Evolutionary conservation across 2,113 vertebrate genomes (phyloP), one percentile per base, ranked within the genome.

Genomic region (Archocentrus centrarchus): DNA sequence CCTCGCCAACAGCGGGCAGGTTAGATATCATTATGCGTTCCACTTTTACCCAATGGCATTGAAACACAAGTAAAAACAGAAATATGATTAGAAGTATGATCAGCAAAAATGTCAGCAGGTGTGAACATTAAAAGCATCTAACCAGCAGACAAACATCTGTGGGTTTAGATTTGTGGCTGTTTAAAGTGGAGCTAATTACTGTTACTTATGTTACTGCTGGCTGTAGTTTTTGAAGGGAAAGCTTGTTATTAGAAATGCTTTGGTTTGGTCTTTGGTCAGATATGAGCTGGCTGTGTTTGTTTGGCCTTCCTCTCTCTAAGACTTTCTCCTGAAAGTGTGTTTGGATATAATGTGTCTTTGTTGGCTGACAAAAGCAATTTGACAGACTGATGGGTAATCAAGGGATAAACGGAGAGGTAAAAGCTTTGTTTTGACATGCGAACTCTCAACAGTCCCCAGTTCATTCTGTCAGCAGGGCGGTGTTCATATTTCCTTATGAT

Each of bases 1-100:
- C 73, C 95, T 99, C 37, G 98, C 98, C 73, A 99, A 99, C 93
- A 98, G 97, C 1, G 98, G 98, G 55, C 98, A 99, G 97, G 98
- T 98, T 76, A 93, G 96, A 55, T 24, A 14, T 18, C 39, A 15
- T 64, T 64, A 64, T 9, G 15, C 11, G 2, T 50, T n/a, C 11
- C 10, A 13, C 60, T 35, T 62, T 79, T 50, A 44, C 17, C 32
- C 20, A 73, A 53, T 53, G 15, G 6, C 53, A 6, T 32, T 73
- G 53, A 3, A 53, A 53, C 9, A 70, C 66, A 11, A 70, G 44
- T 47, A 47, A 47, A 15, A 47, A 59, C 14, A 2, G 14, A 30
- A 27, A 11, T 11, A 15, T 24, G 2, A 30, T 60, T 5, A 60
- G 11, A 60, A 68, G 14, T 7, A 27, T 27, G 27, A 27, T 27